phyloP scores from a whole-genome alignment of 2,113 vertebrate genomes.

The Epinephelus lanceolatus region DNA sequence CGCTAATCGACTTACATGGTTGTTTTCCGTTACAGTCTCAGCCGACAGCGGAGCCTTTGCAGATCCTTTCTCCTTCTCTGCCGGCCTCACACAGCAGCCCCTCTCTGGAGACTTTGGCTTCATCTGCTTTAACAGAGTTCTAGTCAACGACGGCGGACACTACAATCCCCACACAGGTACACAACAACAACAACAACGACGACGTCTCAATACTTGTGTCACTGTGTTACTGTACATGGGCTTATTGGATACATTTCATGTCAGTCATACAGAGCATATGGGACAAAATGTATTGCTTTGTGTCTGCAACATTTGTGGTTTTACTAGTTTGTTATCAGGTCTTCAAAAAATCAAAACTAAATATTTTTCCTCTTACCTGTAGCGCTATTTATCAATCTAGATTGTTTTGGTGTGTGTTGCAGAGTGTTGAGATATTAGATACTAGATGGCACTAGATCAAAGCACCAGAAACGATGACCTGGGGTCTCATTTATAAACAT shows the following conservation, averaged over 20 bases:
- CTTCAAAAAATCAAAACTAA: too few species aligned
- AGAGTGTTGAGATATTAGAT: too few species aligned
- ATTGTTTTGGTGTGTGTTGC: too few species aligned
- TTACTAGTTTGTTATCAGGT: background rate
- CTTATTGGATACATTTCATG: background rate
- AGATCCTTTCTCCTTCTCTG: conserved; percentile 92
- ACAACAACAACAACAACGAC: background rate
- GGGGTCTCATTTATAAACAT: too few species aligned
- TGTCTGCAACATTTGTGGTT: background rate
- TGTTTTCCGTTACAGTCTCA: conserved; percentile 45
- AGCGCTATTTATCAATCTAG: too few species aligned
- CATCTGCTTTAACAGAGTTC: conserved; percentile 93
- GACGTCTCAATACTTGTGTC: background rate
- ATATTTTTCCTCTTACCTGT: too few species aligned
- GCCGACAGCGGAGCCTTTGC: conserved; percentile 44
- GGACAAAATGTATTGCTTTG: background rate
- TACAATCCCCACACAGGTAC: conserved; percentile 91
- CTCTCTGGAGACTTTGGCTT: conserved; percentile 86
- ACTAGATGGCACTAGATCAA: too few species aligned
- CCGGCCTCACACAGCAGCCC: conserved; percentile 89
- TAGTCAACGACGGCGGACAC: conserved; percentile 94
- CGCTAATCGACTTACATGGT: background rate
- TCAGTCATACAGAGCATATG: background rate
- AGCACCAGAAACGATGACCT: too few species aligned
- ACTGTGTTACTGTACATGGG: too few species aligned